Evolutionary conservation across 2,888 invertebrate genomes (phyloP).

Genomic region (Nemoura dubitans): DNA sequence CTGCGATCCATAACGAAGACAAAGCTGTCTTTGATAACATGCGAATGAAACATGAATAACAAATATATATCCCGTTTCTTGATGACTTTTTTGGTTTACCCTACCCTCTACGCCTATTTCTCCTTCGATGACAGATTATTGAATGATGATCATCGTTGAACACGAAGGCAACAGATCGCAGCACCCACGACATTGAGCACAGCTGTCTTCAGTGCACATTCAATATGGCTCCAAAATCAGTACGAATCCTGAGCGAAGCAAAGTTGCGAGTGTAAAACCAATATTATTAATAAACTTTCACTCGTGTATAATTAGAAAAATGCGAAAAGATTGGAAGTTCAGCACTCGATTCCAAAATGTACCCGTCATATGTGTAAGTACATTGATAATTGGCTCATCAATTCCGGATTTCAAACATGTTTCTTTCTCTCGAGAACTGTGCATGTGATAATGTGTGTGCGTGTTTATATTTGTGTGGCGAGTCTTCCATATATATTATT

Average conservation of each 20-base stretch:
- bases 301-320: background rate
- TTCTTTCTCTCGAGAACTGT: background rate
- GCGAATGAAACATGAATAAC: background rate
- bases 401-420: background rate
- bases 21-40: background rate
- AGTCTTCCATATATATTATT: no score
- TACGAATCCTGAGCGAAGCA: background rate
- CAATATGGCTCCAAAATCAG: background rate
- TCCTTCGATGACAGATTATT: conserved; percentile 7
- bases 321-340: background rate
- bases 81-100: background rate
- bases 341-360: background rate
- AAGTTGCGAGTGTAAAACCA: background rate
- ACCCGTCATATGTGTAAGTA: background rate
- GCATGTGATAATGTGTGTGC: background rate
- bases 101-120: background rate
- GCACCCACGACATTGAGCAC: background rate
- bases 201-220: background rate
- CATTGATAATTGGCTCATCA: background rate
- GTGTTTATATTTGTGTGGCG: no score
- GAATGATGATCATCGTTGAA: background rate
- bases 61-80: background rate
- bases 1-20: background rate
- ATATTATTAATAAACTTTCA: background rate
- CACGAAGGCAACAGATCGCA: background rate